A percentile compares a stretch with the other conserved stretches of the same genome.
phyloP scores from a whole-genome alignment of 2,797 vertebrate genomes.

The Chelon auratus region DNA sequence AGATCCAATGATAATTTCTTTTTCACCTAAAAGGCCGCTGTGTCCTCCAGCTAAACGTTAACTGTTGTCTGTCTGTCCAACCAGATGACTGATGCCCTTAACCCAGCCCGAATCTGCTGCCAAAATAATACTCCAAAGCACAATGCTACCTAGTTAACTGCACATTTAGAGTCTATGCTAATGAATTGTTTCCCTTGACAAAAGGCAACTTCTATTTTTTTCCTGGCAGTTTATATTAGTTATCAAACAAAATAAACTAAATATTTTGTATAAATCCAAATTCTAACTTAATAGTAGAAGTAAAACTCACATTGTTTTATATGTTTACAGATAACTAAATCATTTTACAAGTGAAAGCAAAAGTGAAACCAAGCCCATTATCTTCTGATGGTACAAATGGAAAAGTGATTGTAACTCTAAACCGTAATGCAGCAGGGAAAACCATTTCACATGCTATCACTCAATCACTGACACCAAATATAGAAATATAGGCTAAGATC shows the following conservation, averaged over 20 bases:
- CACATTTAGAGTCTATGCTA: constrained; percentile 39
- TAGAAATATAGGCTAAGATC: constrained; percentile 82
- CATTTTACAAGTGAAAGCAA: constrained; percentile 38
- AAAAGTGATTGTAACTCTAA: constrained; percentile 62
- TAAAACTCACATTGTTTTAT: constrained; percentile 9
- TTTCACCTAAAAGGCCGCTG: constrained; percentile 63
- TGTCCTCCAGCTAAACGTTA: constrained; percentile 66
- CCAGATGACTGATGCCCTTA: constrained; percentile 48
- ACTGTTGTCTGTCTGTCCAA: constrained; percentile 63
- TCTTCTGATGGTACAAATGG: constrained; percentile 42
- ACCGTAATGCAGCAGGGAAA: constrained; percentile 59
- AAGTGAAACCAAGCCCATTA: constrained; percentile 21
- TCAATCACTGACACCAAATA: constrained; percentile 84
- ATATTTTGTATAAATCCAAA: constrained; percentile 47
- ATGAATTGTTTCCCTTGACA: constrained; percentile 35
- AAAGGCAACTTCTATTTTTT: constrained; percentile 42
- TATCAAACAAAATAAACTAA: constrained; percentile 39
- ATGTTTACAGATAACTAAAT: constrained; percentile 16
- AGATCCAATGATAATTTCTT: constrained; percentile 73
- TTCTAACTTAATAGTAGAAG: constrained; percentile 10
- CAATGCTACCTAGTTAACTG: constrained; percentile 45
- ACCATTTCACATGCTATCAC: constrained; percentile 78
- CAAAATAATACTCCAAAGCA: constrained; percentile 56
- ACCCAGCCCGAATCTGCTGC: constrained; percentile 42
- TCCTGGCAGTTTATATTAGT: constrained; percentile 35